Evolutionary conservation across 2,797 vertebrate genomes (phyloP).

Genomic region (Oophaga sylvatica): DNA sequence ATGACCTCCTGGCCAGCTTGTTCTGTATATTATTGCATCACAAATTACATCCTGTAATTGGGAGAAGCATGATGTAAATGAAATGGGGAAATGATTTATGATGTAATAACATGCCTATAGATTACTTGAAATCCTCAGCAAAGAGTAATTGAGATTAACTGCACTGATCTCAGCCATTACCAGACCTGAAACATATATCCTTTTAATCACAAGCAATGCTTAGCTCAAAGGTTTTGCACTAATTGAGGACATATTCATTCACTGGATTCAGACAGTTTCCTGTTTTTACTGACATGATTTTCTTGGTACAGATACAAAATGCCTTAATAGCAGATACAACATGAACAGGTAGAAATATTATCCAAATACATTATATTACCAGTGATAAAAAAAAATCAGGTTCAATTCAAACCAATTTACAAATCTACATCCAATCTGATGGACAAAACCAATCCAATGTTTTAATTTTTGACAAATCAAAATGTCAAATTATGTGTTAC

Average conservation of each 20-base stretch:
- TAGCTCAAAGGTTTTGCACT: background rate
- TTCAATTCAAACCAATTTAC: too few relatives aligned
- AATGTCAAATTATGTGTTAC: too few relatives aligned
- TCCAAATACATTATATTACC: background rate
- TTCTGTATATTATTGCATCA: slow-evolving; percentile 16
- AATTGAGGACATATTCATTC: background rate
- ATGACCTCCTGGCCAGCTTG: background rate
- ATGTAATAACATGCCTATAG: slow-evolving; percentile 21
- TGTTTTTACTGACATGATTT: background rate
- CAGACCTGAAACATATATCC: background rate
- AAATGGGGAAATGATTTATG: slow-evolving; percentile 26
- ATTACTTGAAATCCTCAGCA: background rate
- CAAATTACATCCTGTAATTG: slow-evolving; percentile 19
- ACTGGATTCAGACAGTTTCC: background rate
- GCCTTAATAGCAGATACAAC: background rate
- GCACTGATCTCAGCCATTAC: slow-evolving; percentile 13
- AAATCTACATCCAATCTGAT: too few relatives aligned
- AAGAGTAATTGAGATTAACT: slow-evolving; percentile 2
- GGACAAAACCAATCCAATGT: background rate
- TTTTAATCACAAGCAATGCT: background rate
- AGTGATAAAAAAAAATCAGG: too few relatives aligned
- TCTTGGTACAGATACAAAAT: background rate
- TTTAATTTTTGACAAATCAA: background rate
- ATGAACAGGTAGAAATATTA: background rate
- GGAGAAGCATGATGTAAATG: slow-evolving; percentile 5